Evolutionary conservation across 2,888 invertebrate species (phyloP).

Genomic region (Andrena chrysosceles): DNA sequence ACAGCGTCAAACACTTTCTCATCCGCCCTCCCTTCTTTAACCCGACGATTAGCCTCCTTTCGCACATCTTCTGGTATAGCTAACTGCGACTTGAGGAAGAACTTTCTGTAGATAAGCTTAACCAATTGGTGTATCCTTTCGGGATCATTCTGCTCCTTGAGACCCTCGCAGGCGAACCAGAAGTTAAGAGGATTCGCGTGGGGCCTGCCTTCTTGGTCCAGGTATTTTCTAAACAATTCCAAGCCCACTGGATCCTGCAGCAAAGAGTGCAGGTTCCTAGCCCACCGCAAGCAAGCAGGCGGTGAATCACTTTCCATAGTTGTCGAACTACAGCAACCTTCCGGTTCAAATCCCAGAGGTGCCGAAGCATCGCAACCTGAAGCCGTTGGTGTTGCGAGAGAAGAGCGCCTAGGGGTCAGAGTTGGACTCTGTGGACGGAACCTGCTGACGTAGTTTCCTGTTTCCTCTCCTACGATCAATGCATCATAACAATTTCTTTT

Average conservation of each 20-base stretch:
- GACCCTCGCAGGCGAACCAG: conserved; percentile 97
- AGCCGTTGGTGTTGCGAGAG: conserved; percentile 78
- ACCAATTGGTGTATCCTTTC: conserved; percentile 91
- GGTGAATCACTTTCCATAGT: conserved; percentile 85
- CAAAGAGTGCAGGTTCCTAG: conserved; percentile 92
- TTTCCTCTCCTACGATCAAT: conserved; percentile 82
- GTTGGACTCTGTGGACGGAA: conserved; percentile 83
- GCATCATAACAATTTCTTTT: not conserved
- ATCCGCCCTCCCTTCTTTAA: conserved; percentile 90
- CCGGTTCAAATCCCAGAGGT: conserved; percentile 87
- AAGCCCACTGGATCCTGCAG: conserved; percentile 96
- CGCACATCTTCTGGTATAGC: conserved; percentile 93
- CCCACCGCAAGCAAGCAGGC: conserved; percentile 95
- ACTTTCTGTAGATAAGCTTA: conserved; percentile 92
- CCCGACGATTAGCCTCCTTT: conserved; percentile 90
- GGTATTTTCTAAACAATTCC: conserved; percentile 93
- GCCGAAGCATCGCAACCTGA: conserved; percentile 83
- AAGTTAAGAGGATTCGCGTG: conserved; percentile 94
- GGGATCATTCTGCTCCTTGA: conserved; percentile 92
- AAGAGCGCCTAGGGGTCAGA: conserved; percentile 84
- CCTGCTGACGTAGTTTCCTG: conserved; percentile 81
- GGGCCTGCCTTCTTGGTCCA: conserved; percentile 91
- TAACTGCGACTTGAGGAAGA: conserved; percentile 92
- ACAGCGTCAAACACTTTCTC: conserved; percentile 94
- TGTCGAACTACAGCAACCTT: conserved; percentile 86